Evolutionary conservation across 2,113 vertebrate genomes (phyloP), one percentile per base, ranked within the genome.

Genomic region (Oryzias woworae): DNA sequence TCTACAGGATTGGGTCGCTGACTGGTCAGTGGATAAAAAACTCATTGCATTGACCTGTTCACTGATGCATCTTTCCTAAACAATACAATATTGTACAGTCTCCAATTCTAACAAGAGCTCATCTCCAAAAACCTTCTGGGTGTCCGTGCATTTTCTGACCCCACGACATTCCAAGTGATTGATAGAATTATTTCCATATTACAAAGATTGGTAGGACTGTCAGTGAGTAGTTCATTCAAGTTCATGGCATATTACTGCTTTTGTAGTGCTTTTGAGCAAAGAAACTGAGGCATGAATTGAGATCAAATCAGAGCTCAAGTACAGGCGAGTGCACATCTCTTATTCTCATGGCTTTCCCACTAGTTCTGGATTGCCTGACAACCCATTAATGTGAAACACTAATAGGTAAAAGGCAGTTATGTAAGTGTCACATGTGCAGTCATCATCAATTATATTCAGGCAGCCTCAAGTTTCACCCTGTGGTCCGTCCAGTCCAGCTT

Each of bases 371-470:
- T 24, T 5, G 14, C 42, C 28, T 64, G 73, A 68, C 14, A 20
- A 13, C 17, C 36, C 36, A 13, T 49, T 71, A 52, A 68, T 47
- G 54, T 55, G 59, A 62, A 78, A 72, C 18, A 20, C 56, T 57
- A 69, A 75, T 78, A 68, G 69, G 53, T 81, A 71, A 74, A 64
- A 61, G 66, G 23, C 16, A 31, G 73, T 87, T 83, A 83, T 55
- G 52, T 80, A 86, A 85, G 71, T 5, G 67, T 45, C 69, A 80
- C 69, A 53, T 81, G 80, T 43, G 66, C 56, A 69, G 75, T 84
- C 80, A 74, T 69, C 80, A 78, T 78, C 69, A 67, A 60, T 80
- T 85, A 80, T 31, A 70, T 58, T 81, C 74, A 75, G 52, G 61
- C 41, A 58, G 74, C 62, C 65, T 81, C 71, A 55, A 57, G 63